Conservation (phyloP, 2,888 invertebrate species). For the Gymnocheta viridis region DNA sequence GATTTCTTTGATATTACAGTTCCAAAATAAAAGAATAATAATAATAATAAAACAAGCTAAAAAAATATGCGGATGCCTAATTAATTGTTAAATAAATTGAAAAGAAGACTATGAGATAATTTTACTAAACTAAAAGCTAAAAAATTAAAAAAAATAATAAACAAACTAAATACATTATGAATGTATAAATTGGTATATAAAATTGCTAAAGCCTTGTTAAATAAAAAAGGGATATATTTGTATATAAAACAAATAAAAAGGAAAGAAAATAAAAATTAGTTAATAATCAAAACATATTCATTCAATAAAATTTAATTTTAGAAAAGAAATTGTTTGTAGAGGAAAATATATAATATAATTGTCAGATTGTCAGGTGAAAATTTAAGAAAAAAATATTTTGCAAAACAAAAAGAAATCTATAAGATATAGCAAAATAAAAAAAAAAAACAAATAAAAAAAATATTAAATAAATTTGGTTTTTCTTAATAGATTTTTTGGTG, state of each 20-base stretch:
- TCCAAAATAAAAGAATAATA: not conserved
- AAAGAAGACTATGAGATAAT: slow-evolving; percentile 61
- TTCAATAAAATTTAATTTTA: slow-evolving; percentile 26
- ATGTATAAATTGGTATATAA: slow-evolving; percentile 63
- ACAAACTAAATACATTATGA: slow-evolving; percentile 65
- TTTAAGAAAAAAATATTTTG: not conserved
- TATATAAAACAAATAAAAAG: slow-evolving; percentile 21
- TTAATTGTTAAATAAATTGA: slow-evolving; percentile 22
- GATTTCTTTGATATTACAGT: not conserved
- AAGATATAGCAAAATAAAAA: too few relatives aligned
- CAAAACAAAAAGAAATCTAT: too few relatives aligned
- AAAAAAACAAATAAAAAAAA: slow-evolving; percentile 45
- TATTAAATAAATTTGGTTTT: slow-evolving; percentile 38
- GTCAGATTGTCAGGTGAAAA: not conserved
- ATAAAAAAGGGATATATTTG: slow-evolving; percentile 8
- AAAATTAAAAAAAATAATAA: slow-evolving; percentile 62
- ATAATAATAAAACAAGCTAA: not conserved
- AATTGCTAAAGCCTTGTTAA: slow-evolving; percentile 58
- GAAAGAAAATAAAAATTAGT: slow-evolving; percentile 21
- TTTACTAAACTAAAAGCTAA: slow-evolving; percentile 68
- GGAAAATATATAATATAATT: slow-evolving; percentile 9
- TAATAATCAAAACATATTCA: slow-evolving; percentile 19
- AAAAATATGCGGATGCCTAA: slow-evolving; percentile 17
- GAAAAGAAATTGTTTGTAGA: slow-evolving; percentile 27
- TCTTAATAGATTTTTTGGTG: slow-evolving; percentile 64